Evolutionary conservation across 2,888 invertebrate genomes (phyloP).

Genomic region (Muscina levida): DNA sequence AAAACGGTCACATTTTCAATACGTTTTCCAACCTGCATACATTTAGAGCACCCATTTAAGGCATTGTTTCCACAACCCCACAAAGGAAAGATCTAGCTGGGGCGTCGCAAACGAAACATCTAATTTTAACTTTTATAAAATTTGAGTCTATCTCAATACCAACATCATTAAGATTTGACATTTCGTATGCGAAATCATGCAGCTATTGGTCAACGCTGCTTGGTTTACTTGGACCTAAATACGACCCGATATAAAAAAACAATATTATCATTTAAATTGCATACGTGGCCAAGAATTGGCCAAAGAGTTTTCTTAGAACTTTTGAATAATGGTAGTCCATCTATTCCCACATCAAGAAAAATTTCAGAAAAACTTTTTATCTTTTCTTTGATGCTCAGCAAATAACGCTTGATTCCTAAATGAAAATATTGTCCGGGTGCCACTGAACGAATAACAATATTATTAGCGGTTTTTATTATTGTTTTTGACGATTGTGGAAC

Average conservation of each 20-base stretch:
- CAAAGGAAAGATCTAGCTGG: slow-evolving; percentile 46
- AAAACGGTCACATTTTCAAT: slow-evolving; percentile 1
- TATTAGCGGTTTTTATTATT: slow-evolving; percentile 7
- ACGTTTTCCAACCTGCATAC: neutral
- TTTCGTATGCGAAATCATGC: slow-evolving; percentile 34
- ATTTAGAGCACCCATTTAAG: too few species aligned
- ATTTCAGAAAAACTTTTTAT: neutral
- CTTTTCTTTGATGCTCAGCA: neutral
- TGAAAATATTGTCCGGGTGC: slow-evolving; percentile 22
- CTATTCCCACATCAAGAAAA: slow-evolving; percentile 28
- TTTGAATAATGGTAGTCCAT: slow-evolving; percentile 41
- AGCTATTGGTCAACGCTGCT: slow-evolving; percentile 28
- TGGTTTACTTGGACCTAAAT: slow-evolving; percentile 32
- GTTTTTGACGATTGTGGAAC: slow-evolving; percentile 28
- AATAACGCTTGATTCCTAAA: slow-evolving; percentile 6
- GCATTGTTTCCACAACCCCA: slow-evolving; percentile 4
- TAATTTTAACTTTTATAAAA: slow-evolving; percentile 29
- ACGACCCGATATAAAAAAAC: slow-evolving; percentile 39
- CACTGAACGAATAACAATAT: slow-evolving; percentile 21
- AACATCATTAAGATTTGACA: slow-evolving; percentile 36
- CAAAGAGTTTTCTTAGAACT: slow-evolving; percentile 31
- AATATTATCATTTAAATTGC: slow-evolving; percentile 15
- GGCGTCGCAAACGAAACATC: slow-evolving; percentile 45
- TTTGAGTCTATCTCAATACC: slow-evolving; percentile 19
- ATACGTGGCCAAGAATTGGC: slow-evolving; percentile 34